Evolutionary conservation across 2,113 vertebrate species (phyloP).

Genomic region (Nibea coibor): DNA sequence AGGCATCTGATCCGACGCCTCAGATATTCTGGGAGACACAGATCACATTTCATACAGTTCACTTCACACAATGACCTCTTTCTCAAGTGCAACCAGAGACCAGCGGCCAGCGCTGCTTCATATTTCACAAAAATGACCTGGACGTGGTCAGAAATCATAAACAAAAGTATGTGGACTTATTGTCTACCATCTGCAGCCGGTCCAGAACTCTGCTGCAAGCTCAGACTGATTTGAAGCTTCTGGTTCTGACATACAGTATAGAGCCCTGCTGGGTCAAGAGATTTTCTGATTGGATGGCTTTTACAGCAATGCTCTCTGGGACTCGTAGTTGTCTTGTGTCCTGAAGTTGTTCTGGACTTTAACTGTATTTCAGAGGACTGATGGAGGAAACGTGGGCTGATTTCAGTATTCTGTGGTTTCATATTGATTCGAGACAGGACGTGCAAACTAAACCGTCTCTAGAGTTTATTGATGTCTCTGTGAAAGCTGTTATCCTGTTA

Average conservation of each 20-base stretch:
- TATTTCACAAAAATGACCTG: slow-evolving; percentile 77
- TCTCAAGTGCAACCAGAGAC: slow-evolving; percentile 78
- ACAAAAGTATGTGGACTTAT: neutral
- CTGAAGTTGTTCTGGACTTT: neutral
- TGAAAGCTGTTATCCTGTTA: slow-evolving; percentile 35
- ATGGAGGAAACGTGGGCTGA: neutral
- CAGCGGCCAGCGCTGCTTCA: slow-evolving; percentile 66
- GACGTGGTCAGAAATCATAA: neutral
- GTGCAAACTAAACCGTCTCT: slow-evolving; percentile 14
- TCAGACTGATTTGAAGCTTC: no score
- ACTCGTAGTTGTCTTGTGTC: neutral
- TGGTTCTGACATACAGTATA: no score
- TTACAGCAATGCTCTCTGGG: neutral
- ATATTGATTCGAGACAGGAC: slow-evolving; percentile 25
- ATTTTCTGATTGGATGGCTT: neutral
- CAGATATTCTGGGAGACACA: slow-evolving; percentile 70
- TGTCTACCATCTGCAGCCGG: no score
- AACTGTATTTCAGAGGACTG: neutral
- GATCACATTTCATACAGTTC: slow-evolving; percentile 77
- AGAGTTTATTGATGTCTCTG: slow-evolving; percentile 17
- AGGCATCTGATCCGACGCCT: slow-evolving; percentile 67
- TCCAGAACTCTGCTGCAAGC: no score
- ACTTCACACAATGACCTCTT: slow-evolving; percentile 71
- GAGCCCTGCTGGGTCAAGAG: no score
- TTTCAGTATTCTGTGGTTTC: slow-evolving; percentile 18